Evolutionary conservation across 2,888 invertebrate genomes (phyloP), one percentile per base, ranked within the genome.

Genomic region (Pachydiplax longipennis): DNA sequence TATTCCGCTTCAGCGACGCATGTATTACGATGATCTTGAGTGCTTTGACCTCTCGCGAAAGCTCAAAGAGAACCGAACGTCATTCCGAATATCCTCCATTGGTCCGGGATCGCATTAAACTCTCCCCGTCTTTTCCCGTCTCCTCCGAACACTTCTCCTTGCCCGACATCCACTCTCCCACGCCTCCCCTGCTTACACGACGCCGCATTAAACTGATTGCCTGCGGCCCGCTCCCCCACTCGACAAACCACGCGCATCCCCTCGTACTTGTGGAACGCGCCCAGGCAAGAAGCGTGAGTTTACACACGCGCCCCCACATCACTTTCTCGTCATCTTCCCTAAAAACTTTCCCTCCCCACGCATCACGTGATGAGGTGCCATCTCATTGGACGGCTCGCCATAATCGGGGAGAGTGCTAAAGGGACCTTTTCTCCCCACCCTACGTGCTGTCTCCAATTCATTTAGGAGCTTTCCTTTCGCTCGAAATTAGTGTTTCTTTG

Each of bases 341-440:
- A 18, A 53, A 53, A 22, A 37, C 81, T 35, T 37, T 81, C 81
- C 35, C 44, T 25, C 82, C 18, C 81, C 6, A 81, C 58, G 83
- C 87, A 87, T 87, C 87, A 87, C 87, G 87, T 87, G 87, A 87
- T 87, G 87, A 61, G 87, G 87, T 87, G 87, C 87, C 87, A 61
- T 87, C 87, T 87, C 87, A 87, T 87, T 87, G 87, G 61, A 87
- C n/a, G 87, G 40, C 87, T 61, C 61, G 37, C 87, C 87, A 87
- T 87, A 87, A 87, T 87, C 87, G 87, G 40, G 65, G 87, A 37
- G 87, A 87, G 87, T 87, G 61, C 87, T 87, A 37, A 37, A 37
- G 87, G 87, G 61, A 73, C 73, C 73, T 73, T 73, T 73, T 73
- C 35, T 15, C 10, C 44, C 81, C 18, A 3, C 8, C 81, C 81